Base-by-base conservation (phyloP, 2,113 vertebrate genomes). In the Cricetomys ansorgei region DNA sequence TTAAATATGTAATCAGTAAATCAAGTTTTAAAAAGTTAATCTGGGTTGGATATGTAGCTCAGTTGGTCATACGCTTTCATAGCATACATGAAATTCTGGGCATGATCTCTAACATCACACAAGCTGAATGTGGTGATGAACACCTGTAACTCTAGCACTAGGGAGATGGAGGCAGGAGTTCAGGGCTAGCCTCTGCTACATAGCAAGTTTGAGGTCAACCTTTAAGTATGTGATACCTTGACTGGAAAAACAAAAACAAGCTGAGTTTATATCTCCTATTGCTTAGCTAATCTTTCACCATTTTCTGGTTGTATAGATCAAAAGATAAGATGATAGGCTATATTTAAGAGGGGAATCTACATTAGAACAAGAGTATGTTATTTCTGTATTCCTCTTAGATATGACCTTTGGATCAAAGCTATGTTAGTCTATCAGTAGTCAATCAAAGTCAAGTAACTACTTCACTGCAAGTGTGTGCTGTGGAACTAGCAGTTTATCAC, bases 291-390 rank as follows among this genome's bases (percentile, higher is more conserved):
- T 48, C 31, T 83, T 73, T 88, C 64, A 15, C 57, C 80, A 53
- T 93, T 95, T 95, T 91, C 69, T 4, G 53, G 31, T 92, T 73
- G 69, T 17, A 13, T 53, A 88, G 81, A 93, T 83, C 50, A 67
- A 92, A 91, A 19, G 29, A 29, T 88, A 73, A 95, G 27, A 57
- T 43, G 81, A 75, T 43, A 43, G 40, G 5, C 65, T 57, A 75
- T 70, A 62, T 91, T 86, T 85, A 64, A 84, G 72, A 90, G 85
- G 19, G n/a, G 6, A 21, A 50, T 31, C 13, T 84, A 50, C 1
- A 16, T 76, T 37, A 70, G 17, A 94, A 48, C n/a, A 92, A 92
- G 50, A 92, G 73, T 43, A 3, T 80, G 40, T 83, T 93, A 89
- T 76, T 88, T 96, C 91, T 87, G 29, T 57, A 55, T 29, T 27